Conservation (phyloP, 2,888 invertebrate genomes). For the Barypeithes pellucidus region DNA sequence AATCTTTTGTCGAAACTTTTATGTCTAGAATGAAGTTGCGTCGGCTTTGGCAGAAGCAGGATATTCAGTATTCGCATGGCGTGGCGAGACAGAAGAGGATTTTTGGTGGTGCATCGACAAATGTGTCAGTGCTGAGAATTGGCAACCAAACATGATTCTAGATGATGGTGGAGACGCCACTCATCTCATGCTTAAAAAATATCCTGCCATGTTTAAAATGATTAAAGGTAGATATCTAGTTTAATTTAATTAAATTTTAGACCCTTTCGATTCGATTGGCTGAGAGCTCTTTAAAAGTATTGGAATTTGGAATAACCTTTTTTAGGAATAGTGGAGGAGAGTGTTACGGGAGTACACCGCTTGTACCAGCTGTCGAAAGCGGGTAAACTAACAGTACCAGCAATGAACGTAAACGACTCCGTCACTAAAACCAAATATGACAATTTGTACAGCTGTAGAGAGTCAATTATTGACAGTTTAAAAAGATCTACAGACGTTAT, state of each 20-base stretch:
- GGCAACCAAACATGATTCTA: slow-evolving; percentile 98
- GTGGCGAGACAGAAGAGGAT: slow-evolving; percentile 97
- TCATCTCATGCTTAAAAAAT: slow-evolving; percentile 96
- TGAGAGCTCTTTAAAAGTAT: no score
- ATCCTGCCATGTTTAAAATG: slow-evolving; percentile 92
- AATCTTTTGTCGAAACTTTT: no score
- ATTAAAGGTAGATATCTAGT: slow-evolving; percentile 93
- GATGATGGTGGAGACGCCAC: slow-evolving; percentile 99
- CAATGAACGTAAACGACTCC: slow-evolving; percentile 99
- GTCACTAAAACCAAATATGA: slow-evolving; percentile 99
- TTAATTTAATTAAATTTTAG: no score
- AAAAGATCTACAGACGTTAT: slow-evolving; percentile 95
- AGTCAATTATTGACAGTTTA: slow-evolving; percentile 87
- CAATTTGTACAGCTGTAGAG: slow-evolving; percentile 96
- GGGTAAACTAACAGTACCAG: slow-evolving; percentile 94
- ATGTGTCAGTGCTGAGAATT: slow-evolving; percentile 91
- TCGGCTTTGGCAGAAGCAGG: slow-evolving; percentile 94
- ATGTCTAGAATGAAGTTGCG: slow-evolving; percentile 91
- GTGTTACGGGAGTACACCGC: slow-evolving; percentile 98
- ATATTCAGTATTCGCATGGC: slow-evolving; percentile 95
- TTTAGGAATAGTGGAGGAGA: slow-evolving; percentile 92
- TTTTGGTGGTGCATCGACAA: slow-evolving; percentile 99
- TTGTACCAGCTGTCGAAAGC: slow-evolving; percentile 96
- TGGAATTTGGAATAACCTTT: no score
- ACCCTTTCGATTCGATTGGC: no score